Evolutionary conservation across 2,888 invertebrate species (phyloP), one percentile per base, ranked within the genome.

Genomic region (Acrobasis repandana): DNA sequence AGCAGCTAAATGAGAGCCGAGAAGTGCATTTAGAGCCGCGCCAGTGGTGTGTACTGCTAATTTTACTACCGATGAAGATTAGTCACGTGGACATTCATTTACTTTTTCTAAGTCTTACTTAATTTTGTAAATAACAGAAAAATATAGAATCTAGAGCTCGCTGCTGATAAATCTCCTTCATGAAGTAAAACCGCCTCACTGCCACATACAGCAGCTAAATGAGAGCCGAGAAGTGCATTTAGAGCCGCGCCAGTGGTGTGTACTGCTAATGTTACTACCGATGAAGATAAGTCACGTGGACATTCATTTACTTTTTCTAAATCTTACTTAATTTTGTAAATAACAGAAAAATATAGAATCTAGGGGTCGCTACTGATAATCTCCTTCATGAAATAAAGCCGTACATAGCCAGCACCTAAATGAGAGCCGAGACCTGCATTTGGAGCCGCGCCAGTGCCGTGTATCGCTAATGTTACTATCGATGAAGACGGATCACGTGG

Each of bases 61-160:
- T 49, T 50, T 36, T 18, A 49, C 34, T 20, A 48, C 56, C 43
- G 46, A 56, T 49, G 58, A 58, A 58, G 58, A 58, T 34, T 50
- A 50, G 50, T 52, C 28, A 28, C 28, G 28, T 28, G 6, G 28
- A 28, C 28, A 28, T 28, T 28, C 28, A 28, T 28, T 28, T 28
- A 2, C 28, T 28, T 28, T 28, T 28, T 28, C 28, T 8, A 28
- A 28, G 6, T 28, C 8, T 28, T 28, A 28, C 4, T 28, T 6
- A 28, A 28, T 4, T 20, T 20, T 20, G 20, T 3, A 3, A 3
- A 4, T 3, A 20, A 20, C 4, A 20, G 4, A 20, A 20, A 3
- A 4, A 20, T 2, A 20, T 4, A 20, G 20, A 20, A 20, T 20
- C 20, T 20, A 20, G 20, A 4, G 4, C 4, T 20, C 20, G 20